A percentile compares a stretch with the other conserved stretches of the same genome.
Evolutionary conservation across 1,140 invertebrate genomes (phyloP).

Genomic region (Ctenoplectra terminalis): DNA sequence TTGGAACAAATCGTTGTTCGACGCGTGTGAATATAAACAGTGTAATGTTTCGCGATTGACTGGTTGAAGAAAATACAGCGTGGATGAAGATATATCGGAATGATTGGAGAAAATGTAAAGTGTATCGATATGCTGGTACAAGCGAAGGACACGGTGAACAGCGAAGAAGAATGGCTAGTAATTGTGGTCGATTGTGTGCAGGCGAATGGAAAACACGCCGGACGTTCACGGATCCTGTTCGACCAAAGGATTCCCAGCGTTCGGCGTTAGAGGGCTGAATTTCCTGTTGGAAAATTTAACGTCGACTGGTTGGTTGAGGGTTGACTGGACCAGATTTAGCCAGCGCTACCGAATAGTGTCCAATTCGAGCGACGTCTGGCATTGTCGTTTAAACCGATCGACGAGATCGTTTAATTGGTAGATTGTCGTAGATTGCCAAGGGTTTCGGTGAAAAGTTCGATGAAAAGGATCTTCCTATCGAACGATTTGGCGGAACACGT

Average conservation of each 20-base stretch:
- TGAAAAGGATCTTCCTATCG: background rate
- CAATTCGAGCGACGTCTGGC: constrained; percentile 14
- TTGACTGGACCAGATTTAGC: constrained; percentile 29
- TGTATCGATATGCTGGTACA: background rate
- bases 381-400: background rate
- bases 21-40: constrained; percentile 12
- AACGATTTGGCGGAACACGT: constrained; percentile 17
- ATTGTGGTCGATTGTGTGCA: constrained; percentile 9
- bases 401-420: background rate
- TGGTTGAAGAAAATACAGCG: background rate
- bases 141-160: background rate
- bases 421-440: too few species aligned
- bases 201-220: constrained; percentile 35
- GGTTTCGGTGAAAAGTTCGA: background rate
- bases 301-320: constrained; percentile 19
- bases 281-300: constrained; percentile 41
- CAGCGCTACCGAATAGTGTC: background rate
- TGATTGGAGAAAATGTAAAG: background rate
- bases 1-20: background rate
- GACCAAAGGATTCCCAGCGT: background rate
- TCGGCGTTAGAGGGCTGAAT: constrained; percentile 17
- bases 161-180: background rate
- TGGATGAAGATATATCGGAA: background rate
- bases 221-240: constrained; percentile 24
- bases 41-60: background rate